phyloP scores from a whole-genome alignment of 23 tunicate genomes.

The Botrylloides violaceus region DNA sequence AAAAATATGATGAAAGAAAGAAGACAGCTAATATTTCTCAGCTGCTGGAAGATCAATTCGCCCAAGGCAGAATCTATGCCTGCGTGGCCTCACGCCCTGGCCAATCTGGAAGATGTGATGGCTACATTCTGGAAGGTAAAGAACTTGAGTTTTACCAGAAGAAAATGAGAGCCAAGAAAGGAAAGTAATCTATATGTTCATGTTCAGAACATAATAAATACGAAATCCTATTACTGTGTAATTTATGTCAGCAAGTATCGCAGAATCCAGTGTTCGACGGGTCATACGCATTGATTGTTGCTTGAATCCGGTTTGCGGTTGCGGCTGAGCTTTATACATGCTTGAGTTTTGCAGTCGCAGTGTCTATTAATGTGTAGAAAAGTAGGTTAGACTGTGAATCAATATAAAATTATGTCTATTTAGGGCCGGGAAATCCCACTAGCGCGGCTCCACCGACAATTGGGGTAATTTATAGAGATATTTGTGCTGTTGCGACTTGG shows the following conservation, averaged over 20 bases:
- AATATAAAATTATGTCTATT: no score
- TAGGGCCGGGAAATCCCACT: no score
- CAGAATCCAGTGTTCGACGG: neutral
- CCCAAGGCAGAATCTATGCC: slow-evolving; percentile 59
- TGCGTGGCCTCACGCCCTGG: slow-evolving; percentile 84
- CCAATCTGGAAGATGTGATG: slow-evolving; percentile 80
- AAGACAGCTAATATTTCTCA: slow-evolving; percentile 33
- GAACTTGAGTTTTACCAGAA: slow-evolving; percentile 72
- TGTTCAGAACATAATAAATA: neutral
- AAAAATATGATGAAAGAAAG: slow-evolving; percentile 65
- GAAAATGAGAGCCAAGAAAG: slow-evolving; percentile 60
- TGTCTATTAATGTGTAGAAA: no score
- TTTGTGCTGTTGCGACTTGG: no score
- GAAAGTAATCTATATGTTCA: slow-evolving; percentile 27
- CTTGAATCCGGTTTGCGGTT: neutral
- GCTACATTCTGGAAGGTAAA: slow-evolving; percentile 79
- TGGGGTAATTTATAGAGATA: no score
- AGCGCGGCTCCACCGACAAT: no score
- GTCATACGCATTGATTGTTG: neutral
- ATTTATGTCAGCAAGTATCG: neutral
- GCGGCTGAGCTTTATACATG: neutral
- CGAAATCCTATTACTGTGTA: neutral
- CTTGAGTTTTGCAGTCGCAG: no score
- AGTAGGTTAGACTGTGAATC: no score
- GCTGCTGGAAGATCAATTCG: slow-evolving; percentile 40